phyloP scores from a whole-genome alignment of 2,113 vertebrate genomes.

The Catharus minimus region DNA sequence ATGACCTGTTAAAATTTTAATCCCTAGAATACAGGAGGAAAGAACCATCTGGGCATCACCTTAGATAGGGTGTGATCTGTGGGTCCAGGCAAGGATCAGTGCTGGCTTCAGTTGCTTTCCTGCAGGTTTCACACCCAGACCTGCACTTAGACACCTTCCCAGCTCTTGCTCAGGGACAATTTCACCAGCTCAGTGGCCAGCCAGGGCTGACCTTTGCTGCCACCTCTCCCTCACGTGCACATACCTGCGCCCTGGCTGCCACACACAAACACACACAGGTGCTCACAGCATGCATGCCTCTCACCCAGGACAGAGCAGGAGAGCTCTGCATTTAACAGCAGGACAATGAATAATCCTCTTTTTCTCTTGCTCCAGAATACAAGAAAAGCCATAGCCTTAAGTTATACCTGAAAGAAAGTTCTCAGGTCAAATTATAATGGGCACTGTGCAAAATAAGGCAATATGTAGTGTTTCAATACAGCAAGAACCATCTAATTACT shows the following conservation, averaged over 20 bases:
- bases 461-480: not conserved
- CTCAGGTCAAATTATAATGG: no score
- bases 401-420: not conserved
- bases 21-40: not conserved
- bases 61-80: not conserved
- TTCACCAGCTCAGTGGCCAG: not conserved
- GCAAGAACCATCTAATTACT: not conserved
- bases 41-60: not conserved
- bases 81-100: not conserved
- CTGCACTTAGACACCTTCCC: not conserved
- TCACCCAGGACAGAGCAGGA: not conserved
- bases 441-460: not conserved
- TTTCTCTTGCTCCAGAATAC: not conserved
- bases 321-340: no score
- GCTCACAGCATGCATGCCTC: accelerated
- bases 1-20: not conserved
- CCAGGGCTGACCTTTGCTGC: accelerated
- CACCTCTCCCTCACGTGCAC: accelerated
- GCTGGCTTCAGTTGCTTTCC: not conserved
- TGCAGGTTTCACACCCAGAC: not conserved
- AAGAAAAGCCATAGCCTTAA: not conserved
- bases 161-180: not conserved
- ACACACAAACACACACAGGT: no score
- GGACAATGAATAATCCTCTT: not conserved
- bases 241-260: no score